phyloP scores from a whole-genome alignment of 2,113 vertebrate species.

The Castor canadensis region DNA sequence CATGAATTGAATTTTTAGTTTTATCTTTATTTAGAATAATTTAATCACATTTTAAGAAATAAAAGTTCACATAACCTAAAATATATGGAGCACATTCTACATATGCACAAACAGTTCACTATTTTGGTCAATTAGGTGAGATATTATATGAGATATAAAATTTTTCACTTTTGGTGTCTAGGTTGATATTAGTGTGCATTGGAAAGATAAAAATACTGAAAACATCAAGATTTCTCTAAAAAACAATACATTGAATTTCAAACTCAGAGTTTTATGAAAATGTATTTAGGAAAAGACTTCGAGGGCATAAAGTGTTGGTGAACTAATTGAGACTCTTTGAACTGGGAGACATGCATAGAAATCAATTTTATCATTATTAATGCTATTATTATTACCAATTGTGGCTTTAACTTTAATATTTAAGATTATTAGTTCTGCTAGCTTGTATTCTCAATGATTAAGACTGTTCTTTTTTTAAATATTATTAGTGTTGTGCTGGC shows the following conservation, averaged over 20 bases:
- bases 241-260: not conserved
- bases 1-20: not conserved
- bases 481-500: too few species aligned
- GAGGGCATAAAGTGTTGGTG: not conserved
- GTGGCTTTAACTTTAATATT: not conserved
- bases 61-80: not conserved
- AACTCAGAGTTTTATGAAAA: not conserved
- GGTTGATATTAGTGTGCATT: not conserved
- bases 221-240: not conserved
- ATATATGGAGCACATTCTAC: not conserved
- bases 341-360: not conserved
- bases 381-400: not conserved
- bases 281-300: not conserved
- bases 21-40: not conserved
- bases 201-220: not conserved
- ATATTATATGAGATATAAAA: not conserved
- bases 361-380: not conserved
- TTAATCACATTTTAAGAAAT: not conserved
- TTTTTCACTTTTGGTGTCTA: not conserved
- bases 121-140: not conserved
- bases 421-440: not conserved
- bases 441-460: not conserved
- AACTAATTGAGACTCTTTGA: not conserved
- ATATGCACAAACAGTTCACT: not conserved
- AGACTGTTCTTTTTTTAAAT: fast-evolving